Conservation (phyloP, 2,888 invertebrate genomes). For the Athalia cordata region DNA sequence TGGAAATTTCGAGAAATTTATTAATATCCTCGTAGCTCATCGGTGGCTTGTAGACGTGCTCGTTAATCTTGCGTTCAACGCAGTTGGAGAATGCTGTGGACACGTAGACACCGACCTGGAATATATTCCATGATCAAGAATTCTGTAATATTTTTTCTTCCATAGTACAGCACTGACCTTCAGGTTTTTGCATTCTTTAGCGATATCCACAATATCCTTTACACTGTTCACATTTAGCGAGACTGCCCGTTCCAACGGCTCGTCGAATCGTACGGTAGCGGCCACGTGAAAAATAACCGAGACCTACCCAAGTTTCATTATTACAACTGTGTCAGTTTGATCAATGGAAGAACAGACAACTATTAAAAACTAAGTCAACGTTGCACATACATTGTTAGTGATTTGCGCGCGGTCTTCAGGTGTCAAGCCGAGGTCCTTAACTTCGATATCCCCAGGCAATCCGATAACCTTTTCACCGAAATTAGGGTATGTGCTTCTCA, state of each 20-base stretch:
- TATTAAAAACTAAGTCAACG: neutral
- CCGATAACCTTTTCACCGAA: constrained; percentile 70
- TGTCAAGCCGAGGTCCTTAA: constrained; percentile 69
- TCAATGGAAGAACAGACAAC: neutral
- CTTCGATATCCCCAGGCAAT: constrained; percentile 71
- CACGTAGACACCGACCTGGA: constrained; percentile 45
- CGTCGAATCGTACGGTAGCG: constrained; percentile 51
- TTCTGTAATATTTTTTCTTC: neutral
- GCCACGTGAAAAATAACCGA: constrained; percentile 52
- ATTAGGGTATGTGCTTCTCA: constrained; percentile 59
- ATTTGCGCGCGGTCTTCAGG: constrained; percentile 61
- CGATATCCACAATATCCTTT: constrained; percentile 48
- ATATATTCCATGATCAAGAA: neutral
- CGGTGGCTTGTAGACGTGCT: constrained; percentile 78
- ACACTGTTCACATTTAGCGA: constrained; percentile 49
- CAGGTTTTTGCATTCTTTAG: constrained; percentile 49
- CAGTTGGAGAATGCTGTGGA: constrained; percentile 47
- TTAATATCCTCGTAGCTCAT: constrained; percentile 74
- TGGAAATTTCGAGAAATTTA: constrained; percentile 65
- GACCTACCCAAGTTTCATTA: constrained; percentile 45
- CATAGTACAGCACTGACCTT: constrained; percentile 41
- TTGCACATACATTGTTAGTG: constrained; percentile 47
- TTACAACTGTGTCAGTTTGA: neutral
- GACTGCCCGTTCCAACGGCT: constrained; percentile 46
- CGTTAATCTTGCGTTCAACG: constrained; percentile 76